Conservation (phyloP, 2,113 vertebrate species). For the Hemibagrus wyckioides region DNA sequence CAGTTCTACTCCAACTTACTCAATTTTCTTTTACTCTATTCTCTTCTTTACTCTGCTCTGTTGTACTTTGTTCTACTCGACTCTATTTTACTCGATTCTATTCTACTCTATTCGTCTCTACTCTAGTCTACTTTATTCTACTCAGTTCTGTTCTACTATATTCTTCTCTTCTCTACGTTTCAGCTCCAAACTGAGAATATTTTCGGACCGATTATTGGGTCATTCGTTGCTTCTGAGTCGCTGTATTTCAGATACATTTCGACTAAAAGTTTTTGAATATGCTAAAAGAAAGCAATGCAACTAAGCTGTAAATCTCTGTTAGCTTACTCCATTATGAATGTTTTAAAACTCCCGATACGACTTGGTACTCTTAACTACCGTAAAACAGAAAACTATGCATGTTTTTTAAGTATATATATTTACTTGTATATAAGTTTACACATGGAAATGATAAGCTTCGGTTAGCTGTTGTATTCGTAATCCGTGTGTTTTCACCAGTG, state of each 20-base stretch:
- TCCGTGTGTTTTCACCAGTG: conserved; percentile 71
- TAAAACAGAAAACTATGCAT: conserved; percentile 84
- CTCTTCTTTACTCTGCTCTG: too few relatives aligned
- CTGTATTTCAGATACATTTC: neutral
- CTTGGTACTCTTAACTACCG: conserved; percentile 75
- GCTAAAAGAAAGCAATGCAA: conserved; percentile 1
- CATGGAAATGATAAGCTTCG: conserved; percentile 81
- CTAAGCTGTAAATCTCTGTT: conserved; percentile 4
- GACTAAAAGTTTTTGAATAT: neutral
- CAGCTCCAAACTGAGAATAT: neutral
- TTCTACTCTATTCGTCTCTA: too few relatives aligned
- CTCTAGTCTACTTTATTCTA: too few relatives aligned
- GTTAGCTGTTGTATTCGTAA: conserved; percentile 65
- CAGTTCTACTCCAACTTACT: too few relatives aligned
- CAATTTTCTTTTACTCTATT: too few relatives aligned
- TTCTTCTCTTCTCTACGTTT: too few relatives aligned
- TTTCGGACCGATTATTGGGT: neutral
- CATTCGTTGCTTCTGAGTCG: neutral
- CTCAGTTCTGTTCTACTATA: too few relatives aligned
- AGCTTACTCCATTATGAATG: conserved; percentile 27
- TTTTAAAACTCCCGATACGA: conserved; percentile 64
- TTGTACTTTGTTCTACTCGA: too few relatives aligned
- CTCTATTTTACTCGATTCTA: too few relatives aligned
- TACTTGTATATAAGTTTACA: conserved; percentile 77
- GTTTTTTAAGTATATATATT: conserved; percentile 74